phyloP scores from a whole-genome alignment of 2,797 vertebrate genomes.

The Toxotes lorentzi region DNA sequence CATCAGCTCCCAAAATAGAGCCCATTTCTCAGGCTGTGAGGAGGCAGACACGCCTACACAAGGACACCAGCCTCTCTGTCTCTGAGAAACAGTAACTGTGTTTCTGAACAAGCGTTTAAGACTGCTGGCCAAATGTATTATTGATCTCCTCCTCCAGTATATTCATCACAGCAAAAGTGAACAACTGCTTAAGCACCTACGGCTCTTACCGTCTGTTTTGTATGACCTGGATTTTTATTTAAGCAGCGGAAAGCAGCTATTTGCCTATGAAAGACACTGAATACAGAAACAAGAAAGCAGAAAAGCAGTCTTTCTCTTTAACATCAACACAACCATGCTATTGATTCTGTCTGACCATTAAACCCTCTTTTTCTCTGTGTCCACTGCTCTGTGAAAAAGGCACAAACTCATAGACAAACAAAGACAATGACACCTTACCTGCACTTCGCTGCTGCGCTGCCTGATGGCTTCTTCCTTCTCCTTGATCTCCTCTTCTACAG shows the following conservation, averaged over 20 bases:
- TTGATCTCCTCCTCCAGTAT: constrained; percentile 46
- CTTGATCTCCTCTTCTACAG: constrained; percentile 96
- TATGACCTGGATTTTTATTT: neutral
- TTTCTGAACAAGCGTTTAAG: constrained; percentile 24
- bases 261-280: neutral
- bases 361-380: neutral
- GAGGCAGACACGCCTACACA: constrained; percentile 56
- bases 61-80: constrained; percentile 44
- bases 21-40: constrained; percentile 54
- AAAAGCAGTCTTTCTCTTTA: neutral
- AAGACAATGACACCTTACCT: constrained; percentile 84
- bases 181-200: constrained; percentile 15
- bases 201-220: neutral
- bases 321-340: neutral
- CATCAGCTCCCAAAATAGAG: constrained; percentile 75
- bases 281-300: neutral
- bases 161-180: constrained; percentile 26
- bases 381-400: neutral
- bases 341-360: neutral
- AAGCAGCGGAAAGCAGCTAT: neutral
- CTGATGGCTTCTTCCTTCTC: constrained; percentile 96
- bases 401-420: constrained; percentile 14
- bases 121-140: constrained; percentile 35
- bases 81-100: constrained; percentile 46
- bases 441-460: constrained; percentile 92